Evolutionary conservation across 1,140 invertebrate genomes (phyloP), one percentile per base, ranked within the genome.

Genomic region (Semibalanus balanoides): DNA sequence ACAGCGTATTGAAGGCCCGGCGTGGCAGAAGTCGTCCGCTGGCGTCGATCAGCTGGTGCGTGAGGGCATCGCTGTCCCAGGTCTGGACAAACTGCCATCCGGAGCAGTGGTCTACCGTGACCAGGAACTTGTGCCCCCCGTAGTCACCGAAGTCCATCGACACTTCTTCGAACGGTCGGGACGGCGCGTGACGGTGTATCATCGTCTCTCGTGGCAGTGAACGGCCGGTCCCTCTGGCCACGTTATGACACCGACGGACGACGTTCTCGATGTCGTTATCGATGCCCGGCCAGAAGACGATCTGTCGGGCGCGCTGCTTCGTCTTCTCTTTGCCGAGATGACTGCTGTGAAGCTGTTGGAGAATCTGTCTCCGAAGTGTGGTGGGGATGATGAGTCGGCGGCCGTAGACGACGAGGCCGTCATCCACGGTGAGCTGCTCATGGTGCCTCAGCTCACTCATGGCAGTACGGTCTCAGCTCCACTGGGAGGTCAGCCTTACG

Each of bases 281-380:
- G 75, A 81, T 81, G 17, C 77, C 73, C 14, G 79, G 80, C 82
- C 82, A 82, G 72, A 77, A 82, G 30, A 82, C 75, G 0, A 76
- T 77, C 71, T 70, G 75, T 7, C 78, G 40, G 19, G 81, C 81
- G 7, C 81, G 77, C 1, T 76, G 77, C 25, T 76, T 76, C 7
- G 76, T 76, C 7, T 71, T 74, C 28, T 76, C 76, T 22, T 30
- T 35, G n/a, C 70, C 70, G 22, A 71, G 27, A 40, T 75, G 72
- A 28, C 69, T 75, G 31, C 31, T 35, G 17, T 74, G 35, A 29
- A 75, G 29, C 17, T 31, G 75, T n/a, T n/a, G n/a, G n/a, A n/a
- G n/a, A n/a, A n/a, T n/a, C n/a, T n/a, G n/a, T n/a, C n/a, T n/a
- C n/a, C n/a, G n/a, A n/a, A n/a, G n/a, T n/a, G n/a, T n/a, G 51